These are phyloP conservation scores for Archegozetes longisetosus DNA, from an alignment of 1,140 invertebrate genomes.

Conservation along the genomic window DNA sequence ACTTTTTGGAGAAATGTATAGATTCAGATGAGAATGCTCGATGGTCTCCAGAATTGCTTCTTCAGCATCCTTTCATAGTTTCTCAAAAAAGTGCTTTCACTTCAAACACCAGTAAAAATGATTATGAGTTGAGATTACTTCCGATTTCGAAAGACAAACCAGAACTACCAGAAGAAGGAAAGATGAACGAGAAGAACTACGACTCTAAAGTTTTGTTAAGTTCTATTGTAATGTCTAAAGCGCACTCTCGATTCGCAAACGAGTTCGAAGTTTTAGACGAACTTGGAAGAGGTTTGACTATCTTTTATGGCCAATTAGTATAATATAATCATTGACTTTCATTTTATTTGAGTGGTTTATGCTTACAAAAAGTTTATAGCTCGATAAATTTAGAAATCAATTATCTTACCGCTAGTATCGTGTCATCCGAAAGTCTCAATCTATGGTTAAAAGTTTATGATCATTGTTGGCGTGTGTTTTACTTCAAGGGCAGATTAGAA, in stretches of 20 bases:
- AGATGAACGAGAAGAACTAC: background rate
- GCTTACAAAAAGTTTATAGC: no score
- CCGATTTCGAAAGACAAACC: background rate
- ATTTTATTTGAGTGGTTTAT: no score
- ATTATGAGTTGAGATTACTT: background rate
- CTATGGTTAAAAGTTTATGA: no score
- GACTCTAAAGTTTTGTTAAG: background rate
- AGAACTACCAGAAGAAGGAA: background rate
- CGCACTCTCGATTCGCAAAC: constrained; percentile 23
- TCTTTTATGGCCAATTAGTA: background rate
- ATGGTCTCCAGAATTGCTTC: constrained; percentile 47
- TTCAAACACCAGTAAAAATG: background rate
- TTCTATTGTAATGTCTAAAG: background rate
- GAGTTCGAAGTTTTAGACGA: background rate
- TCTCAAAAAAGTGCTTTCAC: background rate
- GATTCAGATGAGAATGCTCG: constrained; percentile 43
- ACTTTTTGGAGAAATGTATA: constrained; percentile 51
- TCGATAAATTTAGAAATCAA: no score
- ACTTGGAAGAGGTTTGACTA: background rate
- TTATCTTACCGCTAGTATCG: no score
- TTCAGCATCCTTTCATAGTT: constrained; percentile 35
- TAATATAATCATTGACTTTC: background rate
- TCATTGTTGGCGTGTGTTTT: no score
- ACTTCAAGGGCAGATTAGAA: no score
- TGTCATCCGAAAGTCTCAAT: no score